Percentiles rank a stretch among this genome's conserved stretches.
Conservation (phyloP, 1,140 invertebrate species). For the Scaptomyza pallida region DNA sequence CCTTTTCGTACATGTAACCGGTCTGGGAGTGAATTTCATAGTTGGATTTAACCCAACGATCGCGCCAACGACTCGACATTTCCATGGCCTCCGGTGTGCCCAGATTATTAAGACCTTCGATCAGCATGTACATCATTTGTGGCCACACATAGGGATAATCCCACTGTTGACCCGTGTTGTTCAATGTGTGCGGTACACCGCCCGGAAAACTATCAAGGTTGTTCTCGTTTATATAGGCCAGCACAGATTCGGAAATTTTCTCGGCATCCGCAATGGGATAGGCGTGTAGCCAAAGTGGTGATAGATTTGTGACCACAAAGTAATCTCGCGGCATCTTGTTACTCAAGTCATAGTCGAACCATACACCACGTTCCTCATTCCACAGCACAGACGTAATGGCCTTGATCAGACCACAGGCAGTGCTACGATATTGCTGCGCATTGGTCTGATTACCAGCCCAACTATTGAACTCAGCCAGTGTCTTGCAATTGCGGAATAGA, state of each 20-base stretch:
- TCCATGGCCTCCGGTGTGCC: conserved; percentile 87
- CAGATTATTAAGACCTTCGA: conserved; percentile 90
- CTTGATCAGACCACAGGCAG: conserved; percentile 87
- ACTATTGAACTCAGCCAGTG: conserved; percentile 89
- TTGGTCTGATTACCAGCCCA: conserved; percentile 87
- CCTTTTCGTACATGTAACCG: conserved; percentile 95
- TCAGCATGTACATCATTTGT: conserved; percentile 92
- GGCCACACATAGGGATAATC: conserved; percentile 97
- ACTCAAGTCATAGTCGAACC: conserved; percentile 93
- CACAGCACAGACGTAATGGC: conserved; percentile 88
- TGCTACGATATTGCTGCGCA: conserved; percentile 86
- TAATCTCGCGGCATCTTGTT: conserved; percentile 90
- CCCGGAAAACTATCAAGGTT: conserved; percentile 86
- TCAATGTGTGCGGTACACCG: conserved; percentile 92
- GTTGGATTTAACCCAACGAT: conserved; percentile 92
- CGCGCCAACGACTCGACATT: conserved; percentile 89
- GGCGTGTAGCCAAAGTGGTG: conserved; percentile 92
- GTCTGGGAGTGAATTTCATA: conserved; percentile 90
- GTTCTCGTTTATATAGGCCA: conserved; percentile 90
- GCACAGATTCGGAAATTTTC: conserved; percentile 87
- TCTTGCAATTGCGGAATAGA: conserved; percentile 91
- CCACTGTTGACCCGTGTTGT: conserved; percentile 94
- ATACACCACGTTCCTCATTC: conserved; percentile 92
- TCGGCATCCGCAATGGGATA: conserved; percentile 87
- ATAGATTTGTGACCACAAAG: conserved; percentile 94